Percentiles rank a stretch among this genome's conserved stretches.
Evolutionary conservation across 2,888 invertebrate genomes (phyloP).

Genomic region (Calliopum simillimum): DNA sequence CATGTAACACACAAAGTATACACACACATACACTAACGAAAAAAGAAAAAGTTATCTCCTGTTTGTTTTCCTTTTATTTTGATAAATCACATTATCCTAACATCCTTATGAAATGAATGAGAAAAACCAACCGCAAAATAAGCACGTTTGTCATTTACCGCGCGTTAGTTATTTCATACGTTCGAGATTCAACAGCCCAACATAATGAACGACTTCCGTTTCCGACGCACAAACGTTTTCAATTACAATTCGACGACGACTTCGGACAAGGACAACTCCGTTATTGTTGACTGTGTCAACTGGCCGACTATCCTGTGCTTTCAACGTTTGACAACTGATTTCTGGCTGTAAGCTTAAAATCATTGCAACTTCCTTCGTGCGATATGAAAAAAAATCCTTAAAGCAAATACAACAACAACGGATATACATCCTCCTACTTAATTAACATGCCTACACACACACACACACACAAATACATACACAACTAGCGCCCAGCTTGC

Average conservation of each 20-base stretch:
- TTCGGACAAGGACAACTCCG: not conserved
- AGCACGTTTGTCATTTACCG: not conserved
- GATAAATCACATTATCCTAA: not conserved
- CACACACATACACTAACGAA: not conserved
- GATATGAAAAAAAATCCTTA: not conserved
- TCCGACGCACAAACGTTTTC: not conserved
- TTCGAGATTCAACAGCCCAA: not conserved
- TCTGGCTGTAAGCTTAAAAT: constrained; percentile 14
- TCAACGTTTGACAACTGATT: constrained; percentile 19
- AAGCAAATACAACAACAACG: too few species aligned
- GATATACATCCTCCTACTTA: not conserved
- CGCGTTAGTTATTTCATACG: not conserved
- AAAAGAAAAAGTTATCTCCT: not conserved
- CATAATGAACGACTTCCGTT: not conserved
- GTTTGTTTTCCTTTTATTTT: too few species aligned
- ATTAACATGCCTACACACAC: not conserved
- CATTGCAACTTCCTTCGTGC: constrained; percentile 16
- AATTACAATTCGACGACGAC: constrained; percentile 7
- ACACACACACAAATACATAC: not conserved
- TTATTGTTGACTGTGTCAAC: not conserved
- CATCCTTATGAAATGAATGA: not conserved
- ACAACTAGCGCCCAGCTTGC: not conserved
- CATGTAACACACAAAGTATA: not conserved
- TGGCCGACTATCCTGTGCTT: constrained; percentile 19
- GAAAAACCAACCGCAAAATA: not conserved